These are phyloP conservation scores for Nettapus auritus DNA, from an alignment of 2,113 vertebrate genomes.

Conservation along the genomic window DNA sequence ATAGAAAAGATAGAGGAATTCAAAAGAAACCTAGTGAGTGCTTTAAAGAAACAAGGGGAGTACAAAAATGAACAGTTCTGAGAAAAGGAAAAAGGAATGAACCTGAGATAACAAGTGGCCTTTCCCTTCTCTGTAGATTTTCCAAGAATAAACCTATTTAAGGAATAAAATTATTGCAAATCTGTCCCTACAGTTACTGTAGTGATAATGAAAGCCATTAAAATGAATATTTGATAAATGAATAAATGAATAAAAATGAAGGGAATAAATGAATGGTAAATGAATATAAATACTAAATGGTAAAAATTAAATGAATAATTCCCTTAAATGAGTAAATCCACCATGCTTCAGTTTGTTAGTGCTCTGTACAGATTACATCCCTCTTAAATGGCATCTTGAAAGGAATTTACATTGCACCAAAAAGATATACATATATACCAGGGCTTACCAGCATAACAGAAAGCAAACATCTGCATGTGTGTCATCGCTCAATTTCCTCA, in stretches of 20 bases:
- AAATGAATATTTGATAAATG: constrained; percentile 82
- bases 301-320: constrained; percentile 81
- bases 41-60: not conserved
- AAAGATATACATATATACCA: not conserved
- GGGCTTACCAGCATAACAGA: not conserved
- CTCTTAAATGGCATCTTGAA: constrained; percentile 56
- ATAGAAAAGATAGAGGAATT: not conserved
- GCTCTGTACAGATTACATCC: constrained; percentile 28
- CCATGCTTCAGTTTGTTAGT: constrained; percentile 61
- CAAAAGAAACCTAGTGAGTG: not conserved
- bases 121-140: constrained; percentile 56
- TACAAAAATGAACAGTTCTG: not conserved
- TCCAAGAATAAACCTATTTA: constrained; percentile 72
- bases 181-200: constrained; percentile 65
- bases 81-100: not conserved
- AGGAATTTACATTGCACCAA: constrained; percentile 26
- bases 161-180: constrained; percentile 69
- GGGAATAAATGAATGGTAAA: constrained; percentile 79
- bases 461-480: not conserved
- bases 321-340: constrained; percentile 75
- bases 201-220: constrained; percentile 76
- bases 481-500: not conserved
- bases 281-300: constrained; percentile 77
- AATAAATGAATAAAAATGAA: constrained; percentile 81
- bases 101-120: not conserved